Base-by-base conservation (phyloP, 1,140 invertebrate species). In the Meloidogyne exigua region DNA sequence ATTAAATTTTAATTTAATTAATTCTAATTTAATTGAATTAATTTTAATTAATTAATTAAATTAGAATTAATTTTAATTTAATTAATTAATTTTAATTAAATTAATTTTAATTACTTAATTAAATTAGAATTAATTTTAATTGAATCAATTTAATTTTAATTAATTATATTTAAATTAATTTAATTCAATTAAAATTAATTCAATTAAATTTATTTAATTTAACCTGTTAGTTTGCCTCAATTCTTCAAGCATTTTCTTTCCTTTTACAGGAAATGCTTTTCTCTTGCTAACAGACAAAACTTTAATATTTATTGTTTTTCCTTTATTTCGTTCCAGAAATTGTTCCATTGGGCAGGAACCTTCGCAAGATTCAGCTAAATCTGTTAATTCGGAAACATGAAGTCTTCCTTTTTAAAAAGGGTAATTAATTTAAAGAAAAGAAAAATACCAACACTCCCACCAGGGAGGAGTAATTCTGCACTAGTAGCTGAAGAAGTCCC, bases 291-390 rank as follows among this genome's bases (percentile, higher is more conserved):
- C 78, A 42, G 73, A 75, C 39, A 85, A 80, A 18, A 85, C 83
- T 65, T 85, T 83, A 12, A 86, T 79, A 28, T 71, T 74, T 13
- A 85, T 67, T 10, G n/a, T 67, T 49, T 85, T 86, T 13, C 76
- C 70, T 18, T 67, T 32, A 44, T 86, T 81, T 44, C 72, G 36
- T 32, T 79, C 32, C 7, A 85, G 23, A 65, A 85, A 85, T 12
- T 80, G 68, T 25, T 57, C 36, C 28, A 85, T 71, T 2, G 84
- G 82, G 25, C 68, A 75, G 13, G 69, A 57, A 21, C 77, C 78
- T 21, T 66, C 72, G 7, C 9, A 25, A 65, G 32, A 83, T 5
- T 77, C 72, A 64, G 23, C 65, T 21, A 28, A n/a, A 26, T 44
- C 11, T 28, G 28, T 73, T 21, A 85, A 39, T 76, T 85, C 84